Evolutionary conservation across 2,113 vertebrate species (phyloP), one percentile per base, ranked within the genome.

Genomic region (Eptatretus burgeri): DNA sequence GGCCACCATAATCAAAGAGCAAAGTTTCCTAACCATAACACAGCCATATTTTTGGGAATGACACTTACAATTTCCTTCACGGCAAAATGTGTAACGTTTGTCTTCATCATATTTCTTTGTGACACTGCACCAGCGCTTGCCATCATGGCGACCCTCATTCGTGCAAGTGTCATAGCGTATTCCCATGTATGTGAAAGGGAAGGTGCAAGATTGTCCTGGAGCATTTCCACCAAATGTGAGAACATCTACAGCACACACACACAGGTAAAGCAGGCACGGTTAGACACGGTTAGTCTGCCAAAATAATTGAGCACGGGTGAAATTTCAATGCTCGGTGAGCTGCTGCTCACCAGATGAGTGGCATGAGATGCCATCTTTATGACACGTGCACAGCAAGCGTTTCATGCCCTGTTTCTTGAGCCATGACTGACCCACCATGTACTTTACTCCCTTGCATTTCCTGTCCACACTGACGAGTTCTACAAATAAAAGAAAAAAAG

Each of bases 361-460:
- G 70, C 91, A 98, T 77, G 82, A 89, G 67, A 89, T 71, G 11
- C 91, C 91, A 1, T 78, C 87, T 68, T 83, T 84, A 64, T 91
- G 77, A 67, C 91, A 98, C n/a, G 81, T 93, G 68, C 91, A 98
- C 11, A 93, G 73, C 86, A 94, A 85, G 53, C 85, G 80, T 20
- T 80, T 81, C 69, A 71, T 76, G 52, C 86, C 91, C 72, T 98
- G 89, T 17, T 73, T 79, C 76, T 82, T 91, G 13, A 93, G 73
- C 91, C 91, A 98, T 68, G 81, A 81, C 79, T 93, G 93, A 2
- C 82, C 84, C 51, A 76, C 62, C 0, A 75, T 74, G 68, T 85
- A 91, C 1, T 78, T 19, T 51, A 84, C 71, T 1, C 83, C 85
- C 0, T 79, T 74, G n/a, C 27, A 41, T 7, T 41, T 41, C 27